Conservation (phyloP, 1,140 invertebrate genomes). For the Episyrphus balteatus region DNA sequence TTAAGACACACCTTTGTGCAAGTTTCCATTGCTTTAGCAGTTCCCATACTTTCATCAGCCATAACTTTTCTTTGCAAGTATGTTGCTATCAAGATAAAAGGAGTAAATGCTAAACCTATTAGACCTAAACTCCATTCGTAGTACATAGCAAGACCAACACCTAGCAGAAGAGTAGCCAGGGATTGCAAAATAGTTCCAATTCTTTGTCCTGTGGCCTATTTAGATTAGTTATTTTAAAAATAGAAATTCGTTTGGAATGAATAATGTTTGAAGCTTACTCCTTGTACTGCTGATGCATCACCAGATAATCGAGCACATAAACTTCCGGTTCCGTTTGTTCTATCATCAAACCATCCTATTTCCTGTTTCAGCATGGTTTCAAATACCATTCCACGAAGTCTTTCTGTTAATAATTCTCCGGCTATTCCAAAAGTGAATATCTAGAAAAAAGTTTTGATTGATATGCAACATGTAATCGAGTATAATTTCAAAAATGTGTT, state of each 20-base stretch:
- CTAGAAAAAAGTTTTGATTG: slow-evolving; percentile 18
- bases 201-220: slow-evolving; percentile 58
- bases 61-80: slow-evolving; percentile 53
- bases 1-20: slow-evolving; percentile 43
- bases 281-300: slow-evolving; percentile 65
- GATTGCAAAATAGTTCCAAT: slow-evolving; percentile 59
- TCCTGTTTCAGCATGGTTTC: slow-evolving; percentile 56
- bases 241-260: not conserved
- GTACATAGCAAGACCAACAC: slow-evolving; percentile 51
- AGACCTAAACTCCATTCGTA: slow-evolving; percentile 64
- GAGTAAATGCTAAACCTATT: slow-evolving; percentile 54
- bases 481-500: slow-evolving; percentile 1
- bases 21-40: slow-evolving; percentile 47
- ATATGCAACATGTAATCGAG: not conserved
- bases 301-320: slow-evolving; percentile 58
- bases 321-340: slow-evolving; percentile 53
- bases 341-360: slow-evolving; percentile 63
- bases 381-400: slow-evolving; percentile 52
- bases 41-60: slow-evolving; percentile 44
- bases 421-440: slow-evolving; percentile 49
- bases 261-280: slow-evolving; percentile 40
- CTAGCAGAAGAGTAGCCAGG: slow-evolving; percentile 46
- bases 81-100: slow-evolving; percentile 50
- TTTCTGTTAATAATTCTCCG: slow-evolving; percentile 57
- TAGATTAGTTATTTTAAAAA: not conserved